Evolutionary conservation across 2,888 invertebrate genomes (phyloP), one percentile per base, ranked within the genome.

Genomic region (Zeuzera pyrina): DNA sequence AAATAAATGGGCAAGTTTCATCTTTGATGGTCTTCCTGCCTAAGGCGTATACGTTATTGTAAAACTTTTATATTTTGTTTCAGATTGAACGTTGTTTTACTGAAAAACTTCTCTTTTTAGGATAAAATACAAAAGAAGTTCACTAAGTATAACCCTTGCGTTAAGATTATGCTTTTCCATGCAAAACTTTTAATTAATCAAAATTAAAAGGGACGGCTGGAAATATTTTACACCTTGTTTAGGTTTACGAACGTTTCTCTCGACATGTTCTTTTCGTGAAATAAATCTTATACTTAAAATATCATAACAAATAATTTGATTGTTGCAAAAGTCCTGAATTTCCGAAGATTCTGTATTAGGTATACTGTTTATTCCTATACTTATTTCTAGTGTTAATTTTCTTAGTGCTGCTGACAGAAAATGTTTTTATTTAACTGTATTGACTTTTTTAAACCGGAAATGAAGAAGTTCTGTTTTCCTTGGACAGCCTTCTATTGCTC

Each of bases 41-140:
- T 48, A 57, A 62, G 79, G 79, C 79, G 69, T 66, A 58, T 74
- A 77, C 76, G 65, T 71, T 78, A 74, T 76, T 76, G 68, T 70
- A 45, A 74, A 81, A 83, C 72, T 83, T 81, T 81, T 77, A 78
- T 79, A 78, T 79, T 79, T 69, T 69, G 70, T 63, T 69, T 67
- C 68, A 71, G 70, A 74, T 76, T 69, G 59, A 65, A 65, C 71
- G 65, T 73, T 81, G 79, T 78, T 77, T 76, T 67, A 73, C 72
- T 68, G 69, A 73, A 76, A 76, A 78, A 76, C 68, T 73, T 74
- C 64, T 67, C 62, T 73, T 62, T 68, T 65, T 66, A 66, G 66
- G 60, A 72, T 69, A 62, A 74, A 74, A 76, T 65, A 79, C 76
- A 79, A 79, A 79, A 77, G 78, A 76, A 73, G 58, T 73, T 74